Conservation (phyloP, 1,140 invertebrate genomes). For the Littorina saxatilis region DNA sequence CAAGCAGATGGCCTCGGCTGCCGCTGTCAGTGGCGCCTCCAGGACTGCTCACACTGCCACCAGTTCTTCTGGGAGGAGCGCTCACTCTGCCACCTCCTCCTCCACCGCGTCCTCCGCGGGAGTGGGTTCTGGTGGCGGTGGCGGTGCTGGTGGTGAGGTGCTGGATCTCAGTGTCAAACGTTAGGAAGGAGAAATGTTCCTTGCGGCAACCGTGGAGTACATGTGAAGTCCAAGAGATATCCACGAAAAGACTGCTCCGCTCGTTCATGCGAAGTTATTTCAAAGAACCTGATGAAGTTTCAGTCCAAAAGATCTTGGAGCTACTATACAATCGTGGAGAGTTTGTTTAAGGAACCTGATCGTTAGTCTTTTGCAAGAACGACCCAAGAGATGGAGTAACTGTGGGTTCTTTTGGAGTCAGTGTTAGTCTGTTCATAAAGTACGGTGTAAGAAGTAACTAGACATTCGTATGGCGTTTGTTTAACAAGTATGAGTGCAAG, state of each 20-base stretch:
- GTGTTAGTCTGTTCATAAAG: too few relatives aligned
- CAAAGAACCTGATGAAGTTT: not conserved
- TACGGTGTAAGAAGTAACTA: too few relatives aligned
- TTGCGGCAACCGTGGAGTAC: not conserved
- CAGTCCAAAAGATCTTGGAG: not conserved
- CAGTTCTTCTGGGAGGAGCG: not conserved
- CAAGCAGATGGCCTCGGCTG: not conserved
- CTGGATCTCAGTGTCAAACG: conserved; percentile 32
- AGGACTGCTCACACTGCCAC: not conserved
- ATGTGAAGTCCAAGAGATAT: not conserved
- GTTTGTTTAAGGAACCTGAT: not conserved
- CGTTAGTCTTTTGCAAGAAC: too few relatives aligned
- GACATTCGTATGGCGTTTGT: too few relatives aligned
- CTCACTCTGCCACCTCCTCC: not conserved
- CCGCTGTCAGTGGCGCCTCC: not conserved
- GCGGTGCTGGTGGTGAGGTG: not conserved
- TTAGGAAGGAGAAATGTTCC: not conserved
- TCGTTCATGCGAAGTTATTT: not conserved
- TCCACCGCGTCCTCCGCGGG: not conserved
- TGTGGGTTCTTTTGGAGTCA: too few relatives aligned
- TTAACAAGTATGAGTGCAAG: too few relatives aligned
- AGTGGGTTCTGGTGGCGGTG: not conserved
- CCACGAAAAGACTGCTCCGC: not conserved
- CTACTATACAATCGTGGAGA: not conserved
- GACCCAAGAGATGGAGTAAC: too few relatives aligned